These are phyloP conservation scores for Anguilla japonica DNA, from an alignment of 2,113 vertebrate species.

Conservation along the genomic window DNA sequence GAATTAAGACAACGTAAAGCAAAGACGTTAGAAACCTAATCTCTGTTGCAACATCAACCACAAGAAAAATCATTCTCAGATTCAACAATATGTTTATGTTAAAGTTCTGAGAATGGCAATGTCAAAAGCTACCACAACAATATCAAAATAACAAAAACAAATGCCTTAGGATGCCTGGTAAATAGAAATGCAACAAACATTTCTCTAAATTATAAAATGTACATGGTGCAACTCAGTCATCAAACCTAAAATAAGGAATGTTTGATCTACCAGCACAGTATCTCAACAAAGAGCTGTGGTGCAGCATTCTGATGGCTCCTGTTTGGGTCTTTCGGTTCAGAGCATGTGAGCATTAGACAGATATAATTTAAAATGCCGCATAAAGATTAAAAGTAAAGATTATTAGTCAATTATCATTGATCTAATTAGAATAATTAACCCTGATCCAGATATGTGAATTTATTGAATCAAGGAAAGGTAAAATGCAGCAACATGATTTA, in stretches of 20 bases:
- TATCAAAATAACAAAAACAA: not conserved
- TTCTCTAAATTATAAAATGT: not conserved
- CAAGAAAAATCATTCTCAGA: not conserved
- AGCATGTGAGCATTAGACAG: not conserved
- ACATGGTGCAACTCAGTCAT: not conserved
- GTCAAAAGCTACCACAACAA: not conserved
- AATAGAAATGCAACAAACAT: not conserved
- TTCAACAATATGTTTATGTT: too few species aligned
- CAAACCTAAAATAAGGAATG: not conserved
- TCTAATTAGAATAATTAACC: not conserved
- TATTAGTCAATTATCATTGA: not conserved
- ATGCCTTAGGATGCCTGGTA: not conserved
- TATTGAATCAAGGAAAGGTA: not conserved
- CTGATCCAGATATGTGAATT: not conserved
- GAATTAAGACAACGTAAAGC: constrained; percentile 24
- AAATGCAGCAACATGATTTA: not conserved
- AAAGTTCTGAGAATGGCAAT: not conserved
- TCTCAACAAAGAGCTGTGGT: not conserved
- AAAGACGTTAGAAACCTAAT: constrained; percentile 3
- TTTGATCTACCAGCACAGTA: not conserved
- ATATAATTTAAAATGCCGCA: not conserved
- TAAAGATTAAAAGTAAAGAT: not conserved
- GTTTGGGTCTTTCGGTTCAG: not conserved
- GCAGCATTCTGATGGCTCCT: not conserved
- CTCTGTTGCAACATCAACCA: not conserved